phyloP scores from a whole-genome alignment of 1,140 invertebrate genomes.

The Chelonus insularis region DNA sequence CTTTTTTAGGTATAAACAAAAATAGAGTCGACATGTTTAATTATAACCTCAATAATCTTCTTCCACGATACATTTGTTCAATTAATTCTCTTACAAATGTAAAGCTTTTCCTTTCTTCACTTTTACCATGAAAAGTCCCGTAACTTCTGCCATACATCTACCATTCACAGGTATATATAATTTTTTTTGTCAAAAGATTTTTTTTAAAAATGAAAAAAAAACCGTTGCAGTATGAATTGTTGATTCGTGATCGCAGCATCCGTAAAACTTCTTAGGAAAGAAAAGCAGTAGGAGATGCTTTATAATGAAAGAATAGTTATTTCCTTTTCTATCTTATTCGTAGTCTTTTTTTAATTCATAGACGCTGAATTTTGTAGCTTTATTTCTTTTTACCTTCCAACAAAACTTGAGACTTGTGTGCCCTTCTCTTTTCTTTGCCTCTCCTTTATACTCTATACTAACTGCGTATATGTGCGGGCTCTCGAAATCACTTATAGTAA shows the following conservation, averaged over 20 bases:
- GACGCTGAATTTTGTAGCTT: constrained; percentile 12
- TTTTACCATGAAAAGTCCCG: too few relatives aligned
- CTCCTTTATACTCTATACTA: neutral
- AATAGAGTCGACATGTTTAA: too few relatives aligned
- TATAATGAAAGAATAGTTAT: neutral
- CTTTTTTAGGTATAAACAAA: too few relatives aligned
- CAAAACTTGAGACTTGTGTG: too few relatives aligned
- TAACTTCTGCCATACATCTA: too few relatives aligned
- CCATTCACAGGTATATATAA: too few relatives aligned
- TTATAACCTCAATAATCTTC: too few relatives aligned
- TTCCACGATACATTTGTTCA: too few relatives aligned
- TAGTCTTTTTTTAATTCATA: neutral
- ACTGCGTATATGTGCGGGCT: constrained; percentile 27
- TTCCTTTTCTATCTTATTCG: constrained; percentile 8
- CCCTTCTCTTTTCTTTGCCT: constrained; percentile 16
- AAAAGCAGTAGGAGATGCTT: neutral
- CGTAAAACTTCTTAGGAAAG: neutral
- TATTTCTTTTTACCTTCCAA: neutral
- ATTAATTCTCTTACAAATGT: too few relatives aligned
- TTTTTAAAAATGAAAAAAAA: neutral
- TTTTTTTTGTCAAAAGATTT: too few relatives aligned
- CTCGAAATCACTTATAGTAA: constrained; percentile 39
- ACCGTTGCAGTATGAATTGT: neutral
- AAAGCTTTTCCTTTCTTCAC: too few relatives aligned
- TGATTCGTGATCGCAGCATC: neutral